Base-by-base conservation (phyloP, 2,888 invertebrate genomes). In the Drosophila tripunctata region DNA sequence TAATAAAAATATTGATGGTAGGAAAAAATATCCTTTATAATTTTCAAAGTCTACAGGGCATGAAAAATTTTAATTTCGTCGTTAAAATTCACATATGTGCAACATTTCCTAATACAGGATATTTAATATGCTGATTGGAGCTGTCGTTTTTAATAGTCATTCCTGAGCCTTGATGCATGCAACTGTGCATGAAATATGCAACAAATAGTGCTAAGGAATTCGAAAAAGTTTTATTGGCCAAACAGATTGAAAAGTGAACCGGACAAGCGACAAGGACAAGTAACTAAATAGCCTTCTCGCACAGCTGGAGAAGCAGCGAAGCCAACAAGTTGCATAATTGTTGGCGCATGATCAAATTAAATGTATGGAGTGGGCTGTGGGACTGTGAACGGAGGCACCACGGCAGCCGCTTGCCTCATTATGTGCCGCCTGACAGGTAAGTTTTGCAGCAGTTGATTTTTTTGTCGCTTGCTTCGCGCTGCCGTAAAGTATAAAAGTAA, bases 251-350 rank as follows among this genome's bases (percentile, higher is more conserved):
- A 83, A 81, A 83, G 45, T 41, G 14, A 58, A 48, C 65, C 62
- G 57, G 64, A 36, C 58, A 62, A 57, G 35, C 47, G 33, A 55
- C n/a, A n/a, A n/a, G n/a, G n/a, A 45, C 36, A 55, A 31, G 35
- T 30, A 47, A 54, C 47, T 44, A 44, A 5, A 55, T 21, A 36
- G 36, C 24, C 48, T 50, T 24, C 48, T 36, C 35, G 36, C 48
- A 14, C 40, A 50, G 56, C 44, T 65, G 54, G 27, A 36, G 40
- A 56, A 10, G 21, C 51, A 67, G 38, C 27, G 56, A 70, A 54
- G 71, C 78, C 84, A 88, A 87, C 87, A 79, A 88, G 87, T 85
- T 88, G 88, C 83, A 85, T 88, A 88, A 83, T 88, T 87, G 83
- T 75, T 81, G 85, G 83, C 79, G 79, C 85, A 78, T 76, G 83